phyloP scores from a whole-genome alignment of 2,797 vertebrate genomes.

The Sebastes vulpes region DNA sequence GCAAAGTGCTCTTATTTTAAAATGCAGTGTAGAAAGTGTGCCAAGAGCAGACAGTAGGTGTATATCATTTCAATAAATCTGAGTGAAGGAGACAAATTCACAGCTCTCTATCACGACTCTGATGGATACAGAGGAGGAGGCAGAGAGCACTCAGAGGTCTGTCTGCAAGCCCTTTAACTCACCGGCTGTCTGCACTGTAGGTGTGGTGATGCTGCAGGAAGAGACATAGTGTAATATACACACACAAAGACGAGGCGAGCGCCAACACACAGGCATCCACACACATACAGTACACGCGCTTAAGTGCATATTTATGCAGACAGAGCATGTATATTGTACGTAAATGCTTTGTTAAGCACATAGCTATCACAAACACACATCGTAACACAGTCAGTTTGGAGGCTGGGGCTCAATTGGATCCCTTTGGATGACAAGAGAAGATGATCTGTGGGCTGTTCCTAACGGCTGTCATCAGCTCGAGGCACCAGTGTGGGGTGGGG shows the following conservation, averaged over 20 bases:
- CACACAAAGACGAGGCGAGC: background rate
- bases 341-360: conserved; percentile 27
- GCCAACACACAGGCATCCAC: conserved; percentile 16
- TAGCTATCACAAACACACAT: background rate
- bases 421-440: conserved; percentile 13
- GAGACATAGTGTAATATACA: background rate
- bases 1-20: conserved; percentile 51
- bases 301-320: conserved; percentile 19
- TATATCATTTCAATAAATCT: conserved; percentile 79
- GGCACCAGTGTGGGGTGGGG: background rate
- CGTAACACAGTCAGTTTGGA: background rate
- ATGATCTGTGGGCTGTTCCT: conserved; percentile 48
- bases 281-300: background rate
- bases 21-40: conserved; percentile 42
- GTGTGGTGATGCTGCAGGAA: conserved; percentile 40
- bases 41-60: conserved; percentile 46
- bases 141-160: conserved; percentile 57
- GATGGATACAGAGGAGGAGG: conserved; percentile 63
- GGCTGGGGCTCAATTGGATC: background rate
- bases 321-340: conserved; percentile 5
- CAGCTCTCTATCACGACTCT: conserved; percentile 51
- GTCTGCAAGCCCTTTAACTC: conserved; percentile 58
- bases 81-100: conserved; percentile 66
- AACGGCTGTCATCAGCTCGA: conserved; percentile 31
- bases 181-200: conserved; percentile 42